Conservation (phyloP, 2,113 vertebrate genomes). For the Pachycephala philippinensis region DNA sequence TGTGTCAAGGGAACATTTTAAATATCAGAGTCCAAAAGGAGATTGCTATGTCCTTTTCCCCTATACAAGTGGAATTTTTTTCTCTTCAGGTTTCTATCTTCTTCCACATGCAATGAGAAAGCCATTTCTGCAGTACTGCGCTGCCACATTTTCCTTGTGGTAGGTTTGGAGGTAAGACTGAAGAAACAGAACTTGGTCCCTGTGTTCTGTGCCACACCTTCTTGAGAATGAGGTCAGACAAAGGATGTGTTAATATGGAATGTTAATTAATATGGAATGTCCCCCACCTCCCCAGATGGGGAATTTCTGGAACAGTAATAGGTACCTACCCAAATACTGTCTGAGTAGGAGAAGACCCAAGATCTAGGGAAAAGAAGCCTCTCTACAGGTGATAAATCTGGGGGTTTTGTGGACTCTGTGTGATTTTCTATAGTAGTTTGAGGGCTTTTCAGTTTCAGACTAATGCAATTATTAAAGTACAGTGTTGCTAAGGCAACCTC, state of each 20-base stretch:
- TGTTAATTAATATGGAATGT: not conserved
- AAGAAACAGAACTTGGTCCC: not conserved
- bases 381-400: not conserved
- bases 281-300: not conserved
- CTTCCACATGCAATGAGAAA: not conserved
- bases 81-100: not conserved
- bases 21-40: not conserved
- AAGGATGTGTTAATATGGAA: not conserved
- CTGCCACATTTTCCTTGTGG: accelerated
- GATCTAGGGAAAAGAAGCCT: not conserved
- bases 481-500: slow-evolving; percentile 22
- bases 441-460: not conserved
- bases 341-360: not conserved
- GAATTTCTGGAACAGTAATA: not conserved
- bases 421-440: not conserved
- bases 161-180: not conserved
- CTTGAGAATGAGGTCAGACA: not conserved
- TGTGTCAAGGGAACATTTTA: not conserved
- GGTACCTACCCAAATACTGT: not conserved
- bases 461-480: slow-evolving; percentile 7
- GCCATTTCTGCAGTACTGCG: not conserved
- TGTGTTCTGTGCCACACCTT: not conserved
- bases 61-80: not conserved
- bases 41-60: not conserved
- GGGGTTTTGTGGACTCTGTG: not conserved